Evolutionary conservation across 2,888 invertebrate genomes (phyloP).

Genomic region (Drosophila melanosoma): DNA sequence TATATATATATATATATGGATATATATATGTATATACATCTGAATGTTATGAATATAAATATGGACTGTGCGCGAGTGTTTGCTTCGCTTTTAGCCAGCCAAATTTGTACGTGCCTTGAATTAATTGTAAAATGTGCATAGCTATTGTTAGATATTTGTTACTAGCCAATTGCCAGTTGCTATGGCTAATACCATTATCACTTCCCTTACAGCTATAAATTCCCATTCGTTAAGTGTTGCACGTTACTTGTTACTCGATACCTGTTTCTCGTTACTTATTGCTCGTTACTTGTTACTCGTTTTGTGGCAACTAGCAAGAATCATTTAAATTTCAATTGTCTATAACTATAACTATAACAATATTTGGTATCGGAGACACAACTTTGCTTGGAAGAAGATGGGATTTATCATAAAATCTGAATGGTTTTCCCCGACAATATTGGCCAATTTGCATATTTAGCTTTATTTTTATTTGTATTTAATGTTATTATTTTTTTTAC

Average conservation of each 20-base stretch:
- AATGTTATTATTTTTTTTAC: background rate
- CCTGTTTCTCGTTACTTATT: background rate
- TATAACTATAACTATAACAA: background rate
- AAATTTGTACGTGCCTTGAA: constrained; percentile 48
- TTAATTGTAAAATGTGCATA: constrained; percentile 38
- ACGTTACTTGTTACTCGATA: background rate
- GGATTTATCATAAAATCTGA: background rate
- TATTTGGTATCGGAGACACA: no score
- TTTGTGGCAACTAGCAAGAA: background rate
- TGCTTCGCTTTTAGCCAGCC: constrained; percentile 8
- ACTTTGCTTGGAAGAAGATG: no score
- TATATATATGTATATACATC: no score
- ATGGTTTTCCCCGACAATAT: background rate
- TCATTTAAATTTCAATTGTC: background rate
- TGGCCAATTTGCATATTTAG: background rate
- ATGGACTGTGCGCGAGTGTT: background rate
- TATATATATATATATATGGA: background rate
- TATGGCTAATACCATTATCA: constrained; percentile 25
- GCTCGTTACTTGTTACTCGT: background rate
- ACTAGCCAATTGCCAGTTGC: background rate
- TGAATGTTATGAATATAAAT: constrained; percentile 15
- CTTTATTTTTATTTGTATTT: background rate
- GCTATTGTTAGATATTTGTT: constrained; percentile 3
- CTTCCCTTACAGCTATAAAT: background rate
- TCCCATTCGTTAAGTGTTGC: no score